Percentiles rank a stretch among this genome's conserved stretches.
phyloP scores from a whole-genome alignment of 37 sponge, comb jelly and placozoan genomes.

The Ianthella basta region DNA sequence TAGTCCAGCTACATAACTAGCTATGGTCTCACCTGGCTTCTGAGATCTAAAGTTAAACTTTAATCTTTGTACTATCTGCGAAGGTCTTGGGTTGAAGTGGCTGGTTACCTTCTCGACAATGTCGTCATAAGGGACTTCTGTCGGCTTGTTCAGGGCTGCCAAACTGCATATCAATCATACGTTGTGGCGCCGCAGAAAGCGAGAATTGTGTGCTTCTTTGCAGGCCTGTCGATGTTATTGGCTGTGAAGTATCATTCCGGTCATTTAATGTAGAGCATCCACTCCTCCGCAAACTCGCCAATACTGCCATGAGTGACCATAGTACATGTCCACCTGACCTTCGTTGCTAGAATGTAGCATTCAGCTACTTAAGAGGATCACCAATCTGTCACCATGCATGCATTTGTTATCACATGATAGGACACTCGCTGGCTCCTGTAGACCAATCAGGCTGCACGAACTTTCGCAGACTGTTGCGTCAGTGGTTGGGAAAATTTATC shows the following conservation, averaged over 20 bases:
- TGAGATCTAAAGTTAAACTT: too few species aligned
- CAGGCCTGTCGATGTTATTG: background rate
- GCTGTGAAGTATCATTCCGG: conserved; percentile 1
- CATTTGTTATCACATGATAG: too few species aligned
- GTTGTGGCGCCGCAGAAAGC: background rate
- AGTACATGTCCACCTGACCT: too few species aligned
- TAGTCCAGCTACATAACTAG: background rate
- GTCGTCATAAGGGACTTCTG: background rate
- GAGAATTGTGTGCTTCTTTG: background rate
- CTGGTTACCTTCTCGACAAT: background rate
- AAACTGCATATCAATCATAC: background rate
- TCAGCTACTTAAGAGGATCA: too few species aligned
- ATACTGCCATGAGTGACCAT: conserved; percentile 25
- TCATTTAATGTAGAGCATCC: conserved; percentile 13
- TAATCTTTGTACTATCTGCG: too few species aligned
- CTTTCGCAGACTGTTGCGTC: too few species aligned
- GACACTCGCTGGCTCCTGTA: too few species aligned
- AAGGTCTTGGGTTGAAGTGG: conserved; percentile 21
- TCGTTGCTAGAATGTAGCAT: too few species aligned
- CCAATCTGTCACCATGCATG: too few species aligned
- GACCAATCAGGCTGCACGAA: too few species aligned
- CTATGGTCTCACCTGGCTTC: conserved; percentile 11
- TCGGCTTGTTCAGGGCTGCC: conserved; percentile 23
- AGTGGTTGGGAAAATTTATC: too few species aligned
- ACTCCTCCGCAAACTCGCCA: conserved; percentile 11